Base-by-base conservation (phyloP, 2,113 vertebrate species). In the Prochilodus magdalenae region DNA sequence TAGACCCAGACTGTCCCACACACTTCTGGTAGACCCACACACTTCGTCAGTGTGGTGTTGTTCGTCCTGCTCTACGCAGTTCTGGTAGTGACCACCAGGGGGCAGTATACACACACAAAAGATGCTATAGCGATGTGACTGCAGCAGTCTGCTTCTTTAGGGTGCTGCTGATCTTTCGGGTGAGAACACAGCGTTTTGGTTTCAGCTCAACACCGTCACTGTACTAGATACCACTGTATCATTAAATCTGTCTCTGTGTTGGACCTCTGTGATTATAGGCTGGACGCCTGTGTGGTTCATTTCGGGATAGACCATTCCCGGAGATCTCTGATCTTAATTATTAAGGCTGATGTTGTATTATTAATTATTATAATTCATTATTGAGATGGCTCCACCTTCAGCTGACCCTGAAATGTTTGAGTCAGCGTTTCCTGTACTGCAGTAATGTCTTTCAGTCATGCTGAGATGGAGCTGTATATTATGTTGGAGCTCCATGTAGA, bases 81-180 rank as follows among this genome's bases (percentile, higher is more conserved):
- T 78, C 40, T 66, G 20, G 24, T 51, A 7, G 4, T 4, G 16
- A 18, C 73, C 92, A 91, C 73, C 75, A 90, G 92, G 87, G 91
- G 91, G 85, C 91, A 91, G 87, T 88, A 22, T 84, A 86, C 73
- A 27, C 83, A 79, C 66, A 47, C 36, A 15, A 2, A 51, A 15
- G 22, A 49, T n/a, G 13, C 1, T 29, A 33, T 40, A 47, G 14
- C 20, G 59, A 11, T 53, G 69, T 33, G 36, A 14, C 8, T 14
- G 4, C 33, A 70, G 66, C 36, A 0, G 30, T 22, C 30, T 22
- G 18, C 16, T 67, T 4, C 15, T 6, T 30, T 22, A 4, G 12
- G 3, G 4, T 29, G 13, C 14, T 29, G 26, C 27, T 66, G 27
- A 18, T 36, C 15, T 36, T 36, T 67, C 63, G 22, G 30, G 8